Evolutionary conservation across 2,888 invertebrate species (phyloP).

Genomic region (Tricholauxania praeusta): DNA sequence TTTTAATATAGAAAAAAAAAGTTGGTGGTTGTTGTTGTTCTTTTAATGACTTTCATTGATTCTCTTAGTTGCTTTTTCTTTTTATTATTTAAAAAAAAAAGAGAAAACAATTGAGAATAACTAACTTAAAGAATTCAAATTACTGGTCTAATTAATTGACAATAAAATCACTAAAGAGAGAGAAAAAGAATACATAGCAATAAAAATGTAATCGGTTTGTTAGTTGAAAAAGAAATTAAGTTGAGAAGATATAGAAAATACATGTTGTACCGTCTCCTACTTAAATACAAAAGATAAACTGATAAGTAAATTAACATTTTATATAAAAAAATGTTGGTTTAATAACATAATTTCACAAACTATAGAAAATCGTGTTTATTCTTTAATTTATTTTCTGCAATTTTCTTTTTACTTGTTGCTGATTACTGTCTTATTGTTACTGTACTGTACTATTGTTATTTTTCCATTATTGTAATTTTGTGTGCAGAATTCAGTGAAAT

Average conservation of each 20-base stretch:
- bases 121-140: neutral
- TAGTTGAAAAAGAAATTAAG: neutral
- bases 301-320: slow-evolving; percentile 29
- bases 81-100: slow-evolving; percentile 3
- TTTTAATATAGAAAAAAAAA: slow-evolving; percentile 31
- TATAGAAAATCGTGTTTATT: slow-evolving; percentile 19
- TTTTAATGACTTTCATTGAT: slow-evolving; percentile 30
- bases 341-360: slow-evolving; percentile 25
- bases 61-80: slow-evolving; percentile 9
- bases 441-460: neutral
- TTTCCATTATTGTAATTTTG: neutral
- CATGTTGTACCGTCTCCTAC: slow-evolving; percentile 19
- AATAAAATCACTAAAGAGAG: neutral
- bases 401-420: neutral
- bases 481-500: neutral
- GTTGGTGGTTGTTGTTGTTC: slow-evolving; percentile 40
- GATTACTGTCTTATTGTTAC: neutral
- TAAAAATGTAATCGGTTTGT: no score
- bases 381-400: neutral
- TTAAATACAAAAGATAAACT: slow-evolving; percentile 21
- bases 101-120: neutral
- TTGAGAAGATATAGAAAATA: slow-evolving; percentile 12
- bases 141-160: neutral
- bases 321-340: slow-evolving; percentile 27
- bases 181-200: slow-evolving; percentile 1